Conservation (phyloP, 2,797 vertebrate species). For the Uromys caudimaculatus region DNA sequence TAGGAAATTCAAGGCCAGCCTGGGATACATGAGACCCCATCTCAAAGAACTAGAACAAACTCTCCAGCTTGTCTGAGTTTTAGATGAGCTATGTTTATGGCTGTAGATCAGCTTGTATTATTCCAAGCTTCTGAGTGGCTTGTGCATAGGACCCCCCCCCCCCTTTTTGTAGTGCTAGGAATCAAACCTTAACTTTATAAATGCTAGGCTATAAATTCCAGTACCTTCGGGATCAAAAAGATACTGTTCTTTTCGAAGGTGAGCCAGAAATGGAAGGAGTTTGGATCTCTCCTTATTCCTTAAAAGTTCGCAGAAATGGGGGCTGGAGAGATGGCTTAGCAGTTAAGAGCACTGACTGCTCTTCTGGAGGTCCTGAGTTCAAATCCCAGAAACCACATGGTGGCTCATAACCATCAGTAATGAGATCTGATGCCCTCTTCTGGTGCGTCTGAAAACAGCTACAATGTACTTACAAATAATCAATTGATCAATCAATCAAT, state of each 20-base stretch:
- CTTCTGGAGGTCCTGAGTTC: too few species aligned
- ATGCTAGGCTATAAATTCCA: background rate
- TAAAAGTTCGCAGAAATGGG: constrained; percentile 5
- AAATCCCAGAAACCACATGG: too few species aligned
- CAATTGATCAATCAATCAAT: too few species aligned
- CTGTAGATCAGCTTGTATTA: constrained; percentile 36
- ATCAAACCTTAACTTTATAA: background rate
- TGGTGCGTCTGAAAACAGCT: too few species aligned
- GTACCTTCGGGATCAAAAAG: constrained; percentile 33
- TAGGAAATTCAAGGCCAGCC: background rate
- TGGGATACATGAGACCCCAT: background rate
- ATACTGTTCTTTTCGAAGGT: constrained; percentile 32
- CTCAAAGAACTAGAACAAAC: background rate
- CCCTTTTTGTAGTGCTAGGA: background rate
- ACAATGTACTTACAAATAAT: too few species aligned
- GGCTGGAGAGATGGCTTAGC: too few species aligned
- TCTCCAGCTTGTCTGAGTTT: constrained; percentile 57
- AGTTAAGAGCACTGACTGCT: too few species aligned
- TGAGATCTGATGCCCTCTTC: too few species aligned
- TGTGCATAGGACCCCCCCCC: background rate
- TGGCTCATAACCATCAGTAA: too few species aligned
- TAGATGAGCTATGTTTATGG: constrained; percentile 20
- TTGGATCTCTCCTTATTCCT: background rate
- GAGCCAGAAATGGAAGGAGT: background rate
- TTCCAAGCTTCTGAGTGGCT: constrained; percentile 27